Percentiles rank a stretch among this genome's conserved stretches.
phyloP scores from a whole-genome alignment of 2,888 invertebrate genomes.

The Amphipyra berbera region DNA sequence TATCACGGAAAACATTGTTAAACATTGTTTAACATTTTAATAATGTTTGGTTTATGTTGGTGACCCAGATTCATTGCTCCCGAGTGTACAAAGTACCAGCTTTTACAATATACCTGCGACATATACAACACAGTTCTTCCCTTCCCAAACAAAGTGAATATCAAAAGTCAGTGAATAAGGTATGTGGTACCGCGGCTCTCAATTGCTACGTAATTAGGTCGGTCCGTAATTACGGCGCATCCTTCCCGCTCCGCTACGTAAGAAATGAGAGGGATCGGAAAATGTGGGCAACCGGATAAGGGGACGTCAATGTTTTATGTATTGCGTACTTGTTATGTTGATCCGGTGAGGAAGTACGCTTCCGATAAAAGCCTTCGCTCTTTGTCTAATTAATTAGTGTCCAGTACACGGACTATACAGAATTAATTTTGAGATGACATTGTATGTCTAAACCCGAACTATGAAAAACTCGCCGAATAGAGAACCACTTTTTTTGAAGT shows the following conservation, averaged over 20 bases:
- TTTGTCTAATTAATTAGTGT: conserved; percentile 12
- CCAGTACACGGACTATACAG: too few species aligned
- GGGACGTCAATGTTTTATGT: conserved; percentile 15
- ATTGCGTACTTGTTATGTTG: conserved; percentile 1
- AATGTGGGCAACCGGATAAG: not conserved
- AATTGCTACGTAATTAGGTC: conserved; percentile 71
- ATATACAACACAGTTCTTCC: not conserved
- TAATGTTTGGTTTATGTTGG: too few species aligned
- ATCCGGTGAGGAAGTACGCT: not conserved
- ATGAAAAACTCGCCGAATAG: too few species aligned
- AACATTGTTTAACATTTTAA: too few species aligned
- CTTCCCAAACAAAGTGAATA: conserved; percentile 2
- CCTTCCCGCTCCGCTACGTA: conserved; percentile 54
- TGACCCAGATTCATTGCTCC: too few species aligned
- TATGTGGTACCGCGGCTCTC: conserved; percentile 38
- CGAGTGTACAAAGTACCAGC: too few species aligned
- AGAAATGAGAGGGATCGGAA: conserved; percentile 34
- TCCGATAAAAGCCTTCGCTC: not conserved
- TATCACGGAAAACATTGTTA: too few species aligned
- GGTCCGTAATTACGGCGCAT: conserved; percentile 64
- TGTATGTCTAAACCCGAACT: too few species aligned
- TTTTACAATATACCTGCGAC: too few species aligned
- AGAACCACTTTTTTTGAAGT: too few species aligned
- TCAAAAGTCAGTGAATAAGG: conserved; percentile 5
- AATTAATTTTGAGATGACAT: too few species aligned